Base-by-base conservation (phyloP, 1,140 invertebrate genomes). In the Psix sp. region DNA sequence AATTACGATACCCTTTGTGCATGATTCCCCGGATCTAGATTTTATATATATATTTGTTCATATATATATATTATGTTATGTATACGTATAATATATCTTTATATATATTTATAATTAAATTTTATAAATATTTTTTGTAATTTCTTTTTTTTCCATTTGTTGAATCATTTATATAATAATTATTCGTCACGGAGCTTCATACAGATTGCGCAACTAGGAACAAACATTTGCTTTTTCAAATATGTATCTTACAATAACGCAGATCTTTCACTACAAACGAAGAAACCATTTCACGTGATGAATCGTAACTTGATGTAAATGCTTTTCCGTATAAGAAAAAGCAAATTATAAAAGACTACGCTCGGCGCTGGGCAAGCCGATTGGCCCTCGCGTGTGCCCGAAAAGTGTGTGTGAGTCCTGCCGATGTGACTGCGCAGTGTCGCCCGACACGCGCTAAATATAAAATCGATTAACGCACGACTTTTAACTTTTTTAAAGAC, bases 121-220 rank as follows among this genome's bases (percentile, higher is more conserved):
- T 52, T 65, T 29, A 65, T 66, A 72, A 63, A 56, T 49, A 39
- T 36, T 51, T 51, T 43, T 62, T 5, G 24, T 18, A 21, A 11
- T 42, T 42, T 48, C 51, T 38, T 24, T 16, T 2, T 49, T 38
- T 40, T 39, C 46, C 5, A 43, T 46, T 46, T 62, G 48, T 57
- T 4, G 21, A 24, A 7, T 24, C 21, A 7, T 7, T 3, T 24
- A 4, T 24, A 24, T 24, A 4, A 45, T 67, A 56, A 31, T 70
- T 65, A 56, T 49, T 68, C 46, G 46, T 72, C 63, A 72, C 52
- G 52, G 68, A 63, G 51, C 49, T 56, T 73, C 68, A 42, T 76
- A 65, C 51, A 54, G 57, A 72, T 66, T 57, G 57, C 68, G 59
- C 54, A 77, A 70, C 68, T 77, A 77, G 74, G 74, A 77, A 77